Base-by-base conservation (phyloP, 1,140 invertebrate species). In the Drosophila navojoa region DNA sequence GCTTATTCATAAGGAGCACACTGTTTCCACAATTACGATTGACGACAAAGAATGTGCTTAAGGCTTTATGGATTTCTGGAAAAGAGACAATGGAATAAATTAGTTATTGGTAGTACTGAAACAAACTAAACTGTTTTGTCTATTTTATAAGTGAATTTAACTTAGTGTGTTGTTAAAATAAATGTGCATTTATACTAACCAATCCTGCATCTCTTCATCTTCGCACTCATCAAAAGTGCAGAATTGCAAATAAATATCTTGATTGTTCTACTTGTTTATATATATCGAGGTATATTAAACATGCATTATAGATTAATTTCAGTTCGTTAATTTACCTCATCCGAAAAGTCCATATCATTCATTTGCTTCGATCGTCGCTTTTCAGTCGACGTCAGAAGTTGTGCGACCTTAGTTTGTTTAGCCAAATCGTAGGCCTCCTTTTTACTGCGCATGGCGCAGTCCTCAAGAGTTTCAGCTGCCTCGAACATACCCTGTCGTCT, bases 401-500 rank as follows among this genome's bases (percentile, higher is more conserved):
- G 95, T 53, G 94, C 94, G 64, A 97, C 95, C 92, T 97, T 97
- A 29, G 97, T 95, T 93, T 98, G 97, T 93, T 97, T 97, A 71
- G 97, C 96, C 79, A 98, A 95, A 93, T 98, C 97, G 92, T 97
- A 94, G 64, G 96, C 96, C 96, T 99, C 97, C 94, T 97, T 98
- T 93, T 97, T 95, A 79, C 97, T 98, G 86, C 98, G 94, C 72
- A 98, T 93, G 22, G 98, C 98, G 94, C 98, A 99, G 93, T 99
- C 98, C 92, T 99, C 99, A 13, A 99, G 94, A 0, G 98, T 99
- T 92, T 99, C 98, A 15, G 99, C 99, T 6, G 99, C 99, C 92
- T 99, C 98, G 93, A 99, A 99, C 93, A 99, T 99, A 64, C 98
- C 98, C 93, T 99, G 98, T 76, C 98, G 95, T 89, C 99, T 94